phyloP scores from a whole-genome alignment of 2,797 vertebrate genomes.

The Sebastes jordani region DNA sequence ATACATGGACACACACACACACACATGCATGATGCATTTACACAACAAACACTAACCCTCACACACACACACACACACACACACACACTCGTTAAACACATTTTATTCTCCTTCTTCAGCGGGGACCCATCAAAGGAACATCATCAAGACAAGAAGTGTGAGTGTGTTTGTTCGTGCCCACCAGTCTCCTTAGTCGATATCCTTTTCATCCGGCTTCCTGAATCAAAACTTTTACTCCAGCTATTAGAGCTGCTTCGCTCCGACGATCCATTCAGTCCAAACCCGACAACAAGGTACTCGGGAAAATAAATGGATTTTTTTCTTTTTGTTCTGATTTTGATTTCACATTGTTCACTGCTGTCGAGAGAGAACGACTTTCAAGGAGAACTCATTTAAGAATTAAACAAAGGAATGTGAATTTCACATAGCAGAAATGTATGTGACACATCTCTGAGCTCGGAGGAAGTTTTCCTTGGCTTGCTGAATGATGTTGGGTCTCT shows the following conservation, averaged over 20 bases:
- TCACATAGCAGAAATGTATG: neutral
- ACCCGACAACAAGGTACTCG: constrained; percentile 1
- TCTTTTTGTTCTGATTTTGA: constrained; percentile 5
- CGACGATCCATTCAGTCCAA: constrained; percentile 21
- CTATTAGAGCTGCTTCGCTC: neutral
- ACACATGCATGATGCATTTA: neutral
- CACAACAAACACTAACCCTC: neutral
- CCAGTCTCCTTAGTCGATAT: constrained; percentile 13
- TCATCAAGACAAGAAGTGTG: neutral
- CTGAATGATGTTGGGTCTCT: neutral
- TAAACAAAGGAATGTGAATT: neutral
- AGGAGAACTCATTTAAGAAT: neutral
- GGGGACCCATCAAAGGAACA: neutral
- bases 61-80: neutral
- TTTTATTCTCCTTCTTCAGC: constrained; percentile 3
- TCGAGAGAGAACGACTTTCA: neutral
- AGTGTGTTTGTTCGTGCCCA: neutral
- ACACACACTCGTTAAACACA: neutral
- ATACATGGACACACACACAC: neutral
- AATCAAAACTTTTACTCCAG: constrained; percentile 22
- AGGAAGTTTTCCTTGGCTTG: neutral
- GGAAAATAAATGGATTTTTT: constrained; percentile 5
- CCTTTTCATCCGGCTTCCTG: constrained; percentile 18
- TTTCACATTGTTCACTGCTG: constrained; percentile 9
- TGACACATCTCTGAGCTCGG: neutral